Conservation (phyloP, 2,113 vertebrate genomes). For the Uropsilus gracilis region DNA sequence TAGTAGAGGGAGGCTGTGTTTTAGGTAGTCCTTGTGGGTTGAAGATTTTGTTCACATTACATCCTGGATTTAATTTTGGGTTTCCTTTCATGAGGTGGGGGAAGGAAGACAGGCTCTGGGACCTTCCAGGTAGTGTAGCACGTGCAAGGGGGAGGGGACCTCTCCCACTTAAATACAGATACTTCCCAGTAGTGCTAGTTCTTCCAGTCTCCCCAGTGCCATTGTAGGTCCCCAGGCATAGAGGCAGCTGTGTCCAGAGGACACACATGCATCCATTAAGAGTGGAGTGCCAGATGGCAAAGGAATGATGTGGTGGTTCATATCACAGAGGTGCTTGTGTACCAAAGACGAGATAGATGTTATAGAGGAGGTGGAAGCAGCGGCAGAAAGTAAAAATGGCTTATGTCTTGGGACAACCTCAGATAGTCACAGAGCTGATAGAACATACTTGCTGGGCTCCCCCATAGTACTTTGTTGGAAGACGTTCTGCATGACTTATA, state of each 20-base stretch:
- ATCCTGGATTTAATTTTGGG: neutral
- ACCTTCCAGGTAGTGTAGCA: neutral
- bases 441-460: neutral
- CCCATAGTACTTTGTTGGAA: neutral
- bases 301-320: neutral
- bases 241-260: neutral
- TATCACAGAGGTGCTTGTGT: neutral
- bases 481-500: neutral
- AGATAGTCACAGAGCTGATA: neutral
- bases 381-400: neutral
- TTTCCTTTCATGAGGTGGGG: neutral
- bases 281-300: neutral
- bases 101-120: neutral
- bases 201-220: neutral
- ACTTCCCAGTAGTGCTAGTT: rapidly evolving
- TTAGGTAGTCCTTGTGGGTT: neutral
- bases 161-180: rapidly evolving
- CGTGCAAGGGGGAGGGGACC: neutral
- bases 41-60: neutral
- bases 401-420: rapidly evolving
- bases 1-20: neutral
- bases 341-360: neutral
- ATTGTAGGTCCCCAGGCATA: neutral
- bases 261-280: no score
- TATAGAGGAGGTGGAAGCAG: neutral